Base-by-base conservation (phyloP, 2,113 vertebrate genomes). In the Seriola rivoliana region DNA sequence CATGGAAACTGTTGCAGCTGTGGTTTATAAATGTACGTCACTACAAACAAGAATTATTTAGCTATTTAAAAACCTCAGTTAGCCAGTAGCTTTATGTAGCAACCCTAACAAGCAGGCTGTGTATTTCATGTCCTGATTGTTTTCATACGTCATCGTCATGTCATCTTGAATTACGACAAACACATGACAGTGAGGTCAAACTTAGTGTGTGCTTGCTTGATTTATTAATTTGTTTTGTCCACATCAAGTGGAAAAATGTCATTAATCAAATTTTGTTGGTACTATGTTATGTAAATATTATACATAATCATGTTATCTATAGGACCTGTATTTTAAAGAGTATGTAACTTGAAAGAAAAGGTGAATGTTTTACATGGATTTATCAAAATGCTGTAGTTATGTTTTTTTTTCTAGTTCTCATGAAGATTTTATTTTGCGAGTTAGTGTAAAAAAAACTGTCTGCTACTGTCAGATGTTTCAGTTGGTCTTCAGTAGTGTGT, bases 61-160 rank as follows among this genome's bases (percentile, higher is more conserved):
- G 50, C 54, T 63, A 23, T 80, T 78, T 55, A 58, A 52, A 29
- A 76, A 66, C 75, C 70, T 82, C 23, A 72, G 52, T 84, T 71
- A 63, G 79, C 77, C 69, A 71, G 85, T 89, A 89, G 91, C 82
- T 88, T 80, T 38, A 86, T 91, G 92, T 93, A 94, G 91, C 92
- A 88, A 44, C n/a, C 50, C 58, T 71, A 72, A 69, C n/a, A 16
- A 81, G 68, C 46, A 73, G 14, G 16, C 58, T 64, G 6, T 57
- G 19, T 29, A 1, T 89, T 71, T 85, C 5, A 71, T 75, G 58
- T 58, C 44, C 9, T 79, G 25, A 82, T 81, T 71, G 55, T 80
- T 78, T 81, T 59, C 68, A 67, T 9, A 73, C 14, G 29, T 46
- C 32, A 32, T 60, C 63, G 25, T 48, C 23, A 16, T 12, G n/a